These are phyloP conservation scores for Tinea pellionella DNA, from an alignment of 2,888 invertebrate genomes.

Conservation along the genomic window DNA sequence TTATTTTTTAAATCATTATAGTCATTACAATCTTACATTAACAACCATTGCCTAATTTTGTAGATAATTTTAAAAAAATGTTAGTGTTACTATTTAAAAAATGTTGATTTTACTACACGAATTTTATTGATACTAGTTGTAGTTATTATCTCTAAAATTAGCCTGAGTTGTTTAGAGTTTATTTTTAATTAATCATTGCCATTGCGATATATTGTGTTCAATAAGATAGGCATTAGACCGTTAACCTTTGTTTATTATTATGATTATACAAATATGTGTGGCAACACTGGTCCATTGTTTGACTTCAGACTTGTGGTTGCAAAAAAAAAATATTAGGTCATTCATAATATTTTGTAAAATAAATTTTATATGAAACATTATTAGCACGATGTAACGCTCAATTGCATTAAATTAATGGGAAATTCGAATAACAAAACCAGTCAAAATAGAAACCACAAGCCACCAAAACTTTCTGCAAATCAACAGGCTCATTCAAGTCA, in stretches of 20 bases:
- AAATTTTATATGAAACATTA: constrained; percentile 19
- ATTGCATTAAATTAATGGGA: constrained; percentile 55
- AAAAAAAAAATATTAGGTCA: constrained; percentile 19
- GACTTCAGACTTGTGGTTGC: too few species aligned
- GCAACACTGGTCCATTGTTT: constrained; percentile 17
- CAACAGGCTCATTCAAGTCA: constrained; percentile 56
- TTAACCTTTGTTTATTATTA: background rate
- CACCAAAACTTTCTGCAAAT: constrained; percentile 23
- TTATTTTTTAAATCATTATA: background rate
- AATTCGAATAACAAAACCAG: constrained; percentile 50
- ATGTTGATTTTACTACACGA: too few species aligned
- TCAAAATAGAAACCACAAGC: constrained; percentile 38
- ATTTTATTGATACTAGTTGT: too few species aligned
- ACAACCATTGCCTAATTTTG: too few species aligned
- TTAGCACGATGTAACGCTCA: constrained; percentile 20
- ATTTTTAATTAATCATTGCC: too few species aligned
- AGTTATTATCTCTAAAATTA: too few species aligned
- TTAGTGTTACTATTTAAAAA: too few species aligned
- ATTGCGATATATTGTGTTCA: too few species aligned
- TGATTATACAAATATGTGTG: background rate
- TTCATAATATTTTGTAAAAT: constrained; percentile 17
- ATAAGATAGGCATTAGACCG: too few species aligned
- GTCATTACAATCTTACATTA: too few species aligned
- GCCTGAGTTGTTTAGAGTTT: too few species aligned
- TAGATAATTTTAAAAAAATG: too few species aligned